Base-by-base conservation (phyloP, 2,797 vertebrate species). In the Perodicticus potto region DNA sequence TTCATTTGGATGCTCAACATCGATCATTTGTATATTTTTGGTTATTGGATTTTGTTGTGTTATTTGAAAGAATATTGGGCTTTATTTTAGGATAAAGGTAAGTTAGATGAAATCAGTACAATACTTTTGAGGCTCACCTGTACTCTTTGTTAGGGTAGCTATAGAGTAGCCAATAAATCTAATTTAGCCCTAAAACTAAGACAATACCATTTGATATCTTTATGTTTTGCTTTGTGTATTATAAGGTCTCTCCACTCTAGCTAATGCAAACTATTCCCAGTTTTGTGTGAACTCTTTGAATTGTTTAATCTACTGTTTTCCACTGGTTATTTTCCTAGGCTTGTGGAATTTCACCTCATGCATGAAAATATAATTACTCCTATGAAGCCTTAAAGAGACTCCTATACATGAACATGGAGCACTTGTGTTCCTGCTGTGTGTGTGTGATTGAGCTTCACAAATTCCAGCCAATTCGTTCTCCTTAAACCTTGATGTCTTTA, bases 1-100 rank as follows among this genome's bases (percentile, higher is more conserved):
- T 96, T 92, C 73, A 74, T 61, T 57, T 86, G 14, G 40, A 93
- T 86, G 69, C 27, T 14, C 49, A n/a, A 53, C 59, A 67, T 49
- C 69, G 49, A 12, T 37, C 57, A n/a, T 53, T 74, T 49, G 69
- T 59, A 40, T 40, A 87, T 53, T 53, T 82, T n/a, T 61, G 19
- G 59, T 59, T 84, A n/a, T 59, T 29, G 20, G 45, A 76, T 83
- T 92, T 86, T 53, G 45, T n/a, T 81, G 61, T 69, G 11, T 89
- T 86, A 40, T 81, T 81, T 86, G 25, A 67, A 86, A 80, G 22
- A 53, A 19, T 29, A 14, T 1, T 57, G 57, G 25, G 27, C 32
- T 78, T 73, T 63, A 16, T 83, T 57, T 77, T 27, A 7, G 43
- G 29, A 80, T 29, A 8, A 17, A 61, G 55, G 80, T 65, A 80